Conservation (phyloP, 2,797 vertebrate species). For the Enteromius radiatus region DNA sequence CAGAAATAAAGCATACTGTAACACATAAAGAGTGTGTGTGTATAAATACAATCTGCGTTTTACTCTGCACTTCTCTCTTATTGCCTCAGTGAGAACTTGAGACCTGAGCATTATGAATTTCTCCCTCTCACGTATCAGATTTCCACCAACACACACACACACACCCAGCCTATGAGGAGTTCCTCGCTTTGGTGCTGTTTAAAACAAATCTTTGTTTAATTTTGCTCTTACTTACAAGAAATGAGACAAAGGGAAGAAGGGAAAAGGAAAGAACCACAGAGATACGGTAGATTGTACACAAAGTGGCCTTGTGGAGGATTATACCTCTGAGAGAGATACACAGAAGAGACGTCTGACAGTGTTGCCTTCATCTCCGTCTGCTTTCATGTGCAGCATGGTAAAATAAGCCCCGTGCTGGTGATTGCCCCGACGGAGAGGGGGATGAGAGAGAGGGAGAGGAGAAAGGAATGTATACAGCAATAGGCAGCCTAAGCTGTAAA, state of each 20-base stretch:
- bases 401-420: constrained; percentile 95
- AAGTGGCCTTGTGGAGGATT: constrained; percentile 93
- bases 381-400: constrained; percentile 96
- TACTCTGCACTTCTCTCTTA: constrained; percentile 54
- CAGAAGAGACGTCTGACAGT: constrained; percentile 80
- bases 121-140: constrained; percentile 61
- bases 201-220: constrained; percentile 27
- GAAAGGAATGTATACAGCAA: constrained; percentile 99
- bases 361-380: constrained; percentile 92
- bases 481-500: constrained; percentile 98
- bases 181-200: constrained; percentile 24
- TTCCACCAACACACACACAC: constrained; percentile 52
- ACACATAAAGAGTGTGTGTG: constrained; percentile 29
- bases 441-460: constrained; percentile 76
- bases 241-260: background rate
- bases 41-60: constrained; percentile 49
- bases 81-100: constrained; percentile 58
- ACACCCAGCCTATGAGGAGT: constrained; percentile 37
- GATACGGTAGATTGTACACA: constrained; percentile 75
- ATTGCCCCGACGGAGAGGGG: constrained; percentile 88
- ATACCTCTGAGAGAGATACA: constrained; percentile 83
- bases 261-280: constrained; percentile 22
- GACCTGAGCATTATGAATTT: constrained; percentile 62
- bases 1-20: constrained; percentile 29
- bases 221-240: constrained; percentile 22